phyloP scores from a whole-genome alignment of 2,113 vertebrate species.

The Daboia siamensis region DNA sequence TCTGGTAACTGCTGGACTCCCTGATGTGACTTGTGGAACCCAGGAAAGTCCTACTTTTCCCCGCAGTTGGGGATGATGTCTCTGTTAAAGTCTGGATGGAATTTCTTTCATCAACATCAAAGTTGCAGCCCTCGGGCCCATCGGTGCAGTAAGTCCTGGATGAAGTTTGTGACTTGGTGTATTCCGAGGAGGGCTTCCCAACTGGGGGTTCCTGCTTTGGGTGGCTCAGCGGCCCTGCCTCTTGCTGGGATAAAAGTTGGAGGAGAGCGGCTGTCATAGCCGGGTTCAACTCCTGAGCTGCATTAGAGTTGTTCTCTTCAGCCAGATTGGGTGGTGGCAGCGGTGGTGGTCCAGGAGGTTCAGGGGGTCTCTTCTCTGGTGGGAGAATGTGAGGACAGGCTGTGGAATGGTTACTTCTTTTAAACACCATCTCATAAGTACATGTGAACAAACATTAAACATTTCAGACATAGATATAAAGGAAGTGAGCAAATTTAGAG shows the following conservation, averaged over 20 bases:
- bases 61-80: conserved; percentile 67
- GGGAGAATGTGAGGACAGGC: conserved; percentile 77
- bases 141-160: conserved; percentile 73
- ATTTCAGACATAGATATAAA: not conserved
- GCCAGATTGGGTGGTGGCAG: conserved; percentile 66
- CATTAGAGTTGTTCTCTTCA: conserved; percentile 61
- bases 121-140: conserved; percentile 67
- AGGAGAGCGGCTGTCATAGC: conserved; percentile 88
- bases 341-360: conserved; percentile 75
- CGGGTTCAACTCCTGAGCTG: conserved; percentile 80
- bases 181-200: conserved; percentile 60
- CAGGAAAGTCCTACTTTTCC: conserved; percentile 81
- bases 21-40: conserved; percentile 77
- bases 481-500: too few species aligned
- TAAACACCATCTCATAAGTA: conserved; percentile 70
- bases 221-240: conserved; percentile 71
- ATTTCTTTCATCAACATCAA: conserved; percentile 69
- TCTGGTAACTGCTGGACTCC: conserved; percentile 77
- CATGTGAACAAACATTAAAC: conserved; percentile 13
- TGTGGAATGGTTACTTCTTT: conserved; percentile 82
- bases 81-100: conserved; percentile 70
- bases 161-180: conserved; percentile 56
- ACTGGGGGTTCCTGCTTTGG: conserved; percentile 63
- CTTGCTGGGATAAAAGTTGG: conserved; percentile 90
- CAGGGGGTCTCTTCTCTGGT: conserved; percentile 87